Evolutionary conservation across 2,113 vertebrate genomes (phyloP).

Genomic region (Tenrec ecaudatus): DNA sequence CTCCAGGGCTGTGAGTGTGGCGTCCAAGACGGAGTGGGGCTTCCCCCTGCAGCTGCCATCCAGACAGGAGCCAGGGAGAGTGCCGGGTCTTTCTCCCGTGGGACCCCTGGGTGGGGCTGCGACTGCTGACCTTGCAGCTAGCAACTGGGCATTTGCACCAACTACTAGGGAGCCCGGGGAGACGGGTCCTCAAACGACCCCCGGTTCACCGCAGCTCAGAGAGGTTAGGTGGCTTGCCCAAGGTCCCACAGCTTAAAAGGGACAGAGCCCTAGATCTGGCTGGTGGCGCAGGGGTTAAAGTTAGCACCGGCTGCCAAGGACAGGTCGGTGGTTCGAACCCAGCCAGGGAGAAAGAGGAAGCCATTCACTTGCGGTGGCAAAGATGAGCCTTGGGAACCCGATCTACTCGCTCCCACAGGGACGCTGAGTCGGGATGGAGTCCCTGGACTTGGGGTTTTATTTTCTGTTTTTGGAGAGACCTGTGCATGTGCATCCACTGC

Average conservation of each 20-base stretch:
- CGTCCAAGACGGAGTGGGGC: too few relatives aligned
- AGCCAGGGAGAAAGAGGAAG: neutral
- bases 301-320: neutral
- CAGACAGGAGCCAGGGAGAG: too few relatives aligned
- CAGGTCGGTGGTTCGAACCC: neutral
- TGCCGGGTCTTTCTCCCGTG: too few relatives aligned
- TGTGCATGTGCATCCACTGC: fast-evolving
- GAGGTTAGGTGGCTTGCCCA: too few relatives aligned
- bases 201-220: neutral
- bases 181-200: neutral
- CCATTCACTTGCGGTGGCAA: too few relatives aligned
- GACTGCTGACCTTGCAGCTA: too few relatives aligned
- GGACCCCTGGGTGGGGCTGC: too few relatives aligned
- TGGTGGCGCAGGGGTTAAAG: neutral
- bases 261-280: neutral
- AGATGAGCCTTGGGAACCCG: neutral
- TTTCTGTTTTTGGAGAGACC: neutral
- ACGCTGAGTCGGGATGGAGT: neutral
- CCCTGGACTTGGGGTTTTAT: neutral
- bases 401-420: neutral
- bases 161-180: neutral
- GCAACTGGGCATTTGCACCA: too few relatives aligned
- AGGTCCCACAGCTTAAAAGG: neutral
- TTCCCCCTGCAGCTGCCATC: too few relatives aligned
- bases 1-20: too few relatives aligned